Conservation (phyloP, 2,888 invertebrate genomes). For the Trichopria drosophilae region DNA sequence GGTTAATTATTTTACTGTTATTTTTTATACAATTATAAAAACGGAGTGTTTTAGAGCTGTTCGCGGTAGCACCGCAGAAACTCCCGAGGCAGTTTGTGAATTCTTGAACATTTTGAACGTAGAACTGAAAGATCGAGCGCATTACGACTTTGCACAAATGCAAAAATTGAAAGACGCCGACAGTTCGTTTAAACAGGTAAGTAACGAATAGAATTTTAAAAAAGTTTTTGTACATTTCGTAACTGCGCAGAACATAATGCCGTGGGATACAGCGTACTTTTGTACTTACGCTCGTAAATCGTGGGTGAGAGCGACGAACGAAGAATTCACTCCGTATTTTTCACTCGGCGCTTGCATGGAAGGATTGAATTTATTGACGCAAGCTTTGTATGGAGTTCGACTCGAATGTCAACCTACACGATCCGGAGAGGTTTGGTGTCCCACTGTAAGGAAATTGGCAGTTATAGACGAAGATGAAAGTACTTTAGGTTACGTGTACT, state of each 20-base stretch:
- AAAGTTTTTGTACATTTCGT: background rate
- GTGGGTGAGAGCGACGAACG: slow-evolving; percentile 69
- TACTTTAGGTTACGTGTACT: slow-evolving; percentile 90
- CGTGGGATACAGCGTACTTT: slow-evolving; percentile 90
- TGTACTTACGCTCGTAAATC: slow-evolving; percentile 74
- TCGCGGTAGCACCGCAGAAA: slow-evolving; percentile 83
- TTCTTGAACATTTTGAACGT: slow-evolving; percentile 79
- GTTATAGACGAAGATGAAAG: slow-evolving; percentile 82
- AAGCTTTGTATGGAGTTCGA: slow-evolving; percentile 79
- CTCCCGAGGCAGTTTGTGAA: slow-evolving; percentile 74
- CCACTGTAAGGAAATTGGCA: slow-evolving; percentile 89
- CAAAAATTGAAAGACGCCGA: slow-evolving; percentile 69
- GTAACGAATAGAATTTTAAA: background rate
- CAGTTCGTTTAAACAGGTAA: slow-evolving; percentile 38
- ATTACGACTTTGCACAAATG: slow-evolving; percentile 77
- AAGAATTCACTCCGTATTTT: slow-evolving; percentile 82
- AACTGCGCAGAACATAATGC: slow-evolving; percentile 48
- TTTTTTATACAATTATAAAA: background rate
- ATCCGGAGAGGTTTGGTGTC: slow-evolving; percentile 81
- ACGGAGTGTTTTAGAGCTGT: slow-evolving; percentile 67
- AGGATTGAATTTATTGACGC: slow-evolving; percentile 87
- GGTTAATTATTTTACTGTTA: slow-evolving; percentile 56
- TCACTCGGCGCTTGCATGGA: slow-evolving; percentile 96
- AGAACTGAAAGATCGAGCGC: slow-evolving; percentile 71
- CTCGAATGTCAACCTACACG: slow-evolving; percentile 69